These are phyloP conservation scores for Oithona nana DNA, from an alignment of 2,888 invertebrate genomes.

Conservation along the genomic window DNA sequence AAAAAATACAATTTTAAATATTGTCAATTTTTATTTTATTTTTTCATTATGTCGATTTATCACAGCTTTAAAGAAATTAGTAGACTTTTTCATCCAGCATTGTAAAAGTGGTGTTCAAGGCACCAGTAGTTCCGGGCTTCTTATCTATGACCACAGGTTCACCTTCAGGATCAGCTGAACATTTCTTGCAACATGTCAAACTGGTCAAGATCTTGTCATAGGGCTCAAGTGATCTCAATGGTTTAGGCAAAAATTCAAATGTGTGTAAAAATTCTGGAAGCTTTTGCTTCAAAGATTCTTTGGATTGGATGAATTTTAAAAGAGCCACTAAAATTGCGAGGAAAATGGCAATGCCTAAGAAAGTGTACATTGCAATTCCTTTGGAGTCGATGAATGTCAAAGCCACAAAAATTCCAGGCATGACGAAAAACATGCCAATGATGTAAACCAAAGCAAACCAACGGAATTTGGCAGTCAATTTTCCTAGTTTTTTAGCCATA, in stretches of 20 bases:
- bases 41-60: no score
- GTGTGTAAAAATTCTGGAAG: constrained; percentile 25
- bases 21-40: no score
- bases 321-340: constrained; percentile 24
- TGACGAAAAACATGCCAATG: constrained; percentile 27
- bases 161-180: no score
- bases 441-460: constrained; percentile 36
- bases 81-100: no score
- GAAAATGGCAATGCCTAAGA: constrained; percentile 26
- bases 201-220: no score
- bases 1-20: not conserved
- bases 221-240: constrained; percentile 30
- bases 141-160: no score
- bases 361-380: constrained; percentile 23
- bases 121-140: no score
- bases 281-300: constrained; percentile 22
- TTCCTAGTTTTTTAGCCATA: constrained; percentile 33
- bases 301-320: constrained; percentile 26
- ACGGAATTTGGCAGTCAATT: constrained; percentile 31
- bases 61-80: no score
- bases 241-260: constrained; percentile 29
- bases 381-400: constrained; percentile 24
- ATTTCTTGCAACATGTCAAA: no score
- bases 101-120: no score
- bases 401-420: constrained; percentile 27